These are phyloP conservation scores for Bellardia pandia DNA, from an alignment of 2,888 invertebrate genomes.

Conservation along the genomic window DNA sequence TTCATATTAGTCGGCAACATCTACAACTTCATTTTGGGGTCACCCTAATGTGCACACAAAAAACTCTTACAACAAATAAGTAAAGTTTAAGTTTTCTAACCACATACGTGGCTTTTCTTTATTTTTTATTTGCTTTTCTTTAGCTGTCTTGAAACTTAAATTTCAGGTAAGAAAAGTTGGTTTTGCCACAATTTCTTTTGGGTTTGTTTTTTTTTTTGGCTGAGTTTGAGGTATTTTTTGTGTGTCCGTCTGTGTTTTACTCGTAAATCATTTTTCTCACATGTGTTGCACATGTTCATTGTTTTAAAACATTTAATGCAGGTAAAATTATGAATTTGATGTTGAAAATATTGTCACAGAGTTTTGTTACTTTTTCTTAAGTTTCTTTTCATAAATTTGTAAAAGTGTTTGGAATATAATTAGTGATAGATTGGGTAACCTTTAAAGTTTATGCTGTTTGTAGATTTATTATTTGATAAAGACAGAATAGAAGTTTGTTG, in stretches of 20 bases:
- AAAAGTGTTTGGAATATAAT: too few species aligned
- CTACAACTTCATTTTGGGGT: too few species aligned
- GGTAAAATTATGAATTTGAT: not conserved
- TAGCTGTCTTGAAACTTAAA: conserved; percentile 7
- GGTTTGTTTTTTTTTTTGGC: not conserved
- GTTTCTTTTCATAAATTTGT: not conserved
- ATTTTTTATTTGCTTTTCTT: conserved; percentile 2
- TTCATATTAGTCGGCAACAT: too few species aligned
- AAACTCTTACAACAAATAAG: conserved; percentile 50
- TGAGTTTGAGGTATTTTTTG: conserved; percentile 4
- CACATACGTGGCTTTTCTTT: conserved; percentile 63
- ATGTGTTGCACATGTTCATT: conserved; percentile 51
- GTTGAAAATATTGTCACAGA: not conserved
- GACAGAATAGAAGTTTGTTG: too few species aligned
- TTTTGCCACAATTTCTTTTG: conserved; percentile 35
- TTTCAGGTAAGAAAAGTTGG: conserved; percentile 55
- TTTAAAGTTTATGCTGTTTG: too few species aligned
- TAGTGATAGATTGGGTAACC: too few species aligned
- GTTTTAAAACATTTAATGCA: conserved; percentile 26
- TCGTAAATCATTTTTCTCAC: conserved; percentile 61
- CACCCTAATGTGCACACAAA: too few species aligned
- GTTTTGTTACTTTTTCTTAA: not conserved
- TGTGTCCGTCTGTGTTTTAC: conserved; percentile 2
- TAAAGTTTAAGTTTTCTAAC: conserved; percentile 54
- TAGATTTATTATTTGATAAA: too few species aligned